Conservation (phyloP, 2,797 vertebrate species). For the Atherinosoma microstoma region DNA sequence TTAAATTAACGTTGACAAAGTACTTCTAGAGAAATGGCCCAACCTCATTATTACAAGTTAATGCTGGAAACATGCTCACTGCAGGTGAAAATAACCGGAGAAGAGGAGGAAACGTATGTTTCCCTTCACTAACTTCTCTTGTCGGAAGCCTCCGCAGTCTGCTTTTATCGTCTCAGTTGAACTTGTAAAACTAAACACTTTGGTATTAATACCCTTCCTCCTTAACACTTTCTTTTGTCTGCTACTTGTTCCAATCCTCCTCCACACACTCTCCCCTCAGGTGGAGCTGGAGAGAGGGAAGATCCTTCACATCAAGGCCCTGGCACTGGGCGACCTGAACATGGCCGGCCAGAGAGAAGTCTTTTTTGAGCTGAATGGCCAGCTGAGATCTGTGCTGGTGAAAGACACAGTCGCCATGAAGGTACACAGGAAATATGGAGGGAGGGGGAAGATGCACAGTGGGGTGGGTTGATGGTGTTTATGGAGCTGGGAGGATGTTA, state of each 20-base stretch:
- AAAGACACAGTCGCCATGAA: conserved; percentile 93
- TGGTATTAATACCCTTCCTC: conserved; percentile 5
- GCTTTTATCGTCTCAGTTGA: conserved; percentile 36
- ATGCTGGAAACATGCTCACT: conserved; percentile 10
- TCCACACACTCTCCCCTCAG: conserved; percentile 68
- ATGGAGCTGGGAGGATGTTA: conserved; percentile 7
- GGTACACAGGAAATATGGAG: conserved; percentile 72
- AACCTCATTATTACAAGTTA: background rate
- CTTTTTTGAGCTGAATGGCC: conserved; percentile 96
- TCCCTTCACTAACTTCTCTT: conserved; percentile 30
- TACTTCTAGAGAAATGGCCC: background rate
- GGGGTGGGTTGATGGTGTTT: background rate
- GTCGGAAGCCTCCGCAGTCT: conserved; percentile 24
- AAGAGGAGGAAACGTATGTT: conserved; percentile 20
- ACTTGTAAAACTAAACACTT: conserved; percentile 29
- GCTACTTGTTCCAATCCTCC: background rate
- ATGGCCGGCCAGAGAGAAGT: conserved; percentile 93
- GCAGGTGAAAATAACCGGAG: conserved; percentile 10
- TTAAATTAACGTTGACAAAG: background rate
- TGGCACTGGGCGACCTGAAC: conserved; percentile 94
- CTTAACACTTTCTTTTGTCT: background rate
- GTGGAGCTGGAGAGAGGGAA: conserved; percentile 95
- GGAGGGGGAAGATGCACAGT: background rate
- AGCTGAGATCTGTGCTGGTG: conserved; percentile 93
- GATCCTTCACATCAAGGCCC: conserved; percentile 94